Conservation (phyloP, 2,797 vertebrate genomes). For the Agapornis canus region DNA sequence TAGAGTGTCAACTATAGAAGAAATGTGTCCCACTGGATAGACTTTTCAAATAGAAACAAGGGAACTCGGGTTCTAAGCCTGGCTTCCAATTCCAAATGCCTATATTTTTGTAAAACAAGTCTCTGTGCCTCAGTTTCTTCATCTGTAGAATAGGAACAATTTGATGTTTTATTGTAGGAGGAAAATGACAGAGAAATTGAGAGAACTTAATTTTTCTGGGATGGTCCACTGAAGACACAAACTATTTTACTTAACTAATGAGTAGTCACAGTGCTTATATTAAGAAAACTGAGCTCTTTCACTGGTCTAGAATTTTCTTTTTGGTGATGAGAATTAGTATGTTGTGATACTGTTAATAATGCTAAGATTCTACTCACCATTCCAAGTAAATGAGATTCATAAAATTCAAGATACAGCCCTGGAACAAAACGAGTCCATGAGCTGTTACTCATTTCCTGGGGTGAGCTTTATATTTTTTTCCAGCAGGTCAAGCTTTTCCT, state of each 20-base stretch:
- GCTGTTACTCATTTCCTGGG: not conserved
- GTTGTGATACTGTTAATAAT: not conserved
- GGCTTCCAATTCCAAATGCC: not conserved
- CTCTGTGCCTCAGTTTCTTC: not conserved
- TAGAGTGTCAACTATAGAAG: constrained; percentile 8
- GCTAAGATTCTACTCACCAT: not conserved
- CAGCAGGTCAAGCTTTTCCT: not conserved
- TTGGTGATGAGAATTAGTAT: not conserved
- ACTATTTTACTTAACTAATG: not conserved
- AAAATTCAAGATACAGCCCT: not conserved
- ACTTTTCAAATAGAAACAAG: not conserved
- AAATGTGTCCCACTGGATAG: not conserved
- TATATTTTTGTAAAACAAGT: not conserved
- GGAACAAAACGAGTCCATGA: not conserved
- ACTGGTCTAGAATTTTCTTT: not conserved
- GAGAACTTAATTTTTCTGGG: not conserved
- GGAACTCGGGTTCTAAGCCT: not conserved
- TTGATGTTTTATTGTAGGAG: not conserved
- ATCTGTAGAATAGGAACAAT: not conserved
- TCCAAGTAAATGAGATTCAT: not conserved
- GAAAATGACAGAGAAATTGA: not conserved
- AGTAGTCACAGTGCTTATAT: not conserved
- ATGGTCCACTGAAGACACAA: not conserved
- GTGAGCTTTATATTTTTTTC: not conserved
- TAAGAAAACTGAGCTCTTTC: not conserved